A percentile compares a stretch with the other conserved stretches of the same genome.
These are phyloP conservation scores for Thereva nobilitata DNA, from an alignment of 2,888 invertebrate genomes.

Conservation along the genomic window DNA sequence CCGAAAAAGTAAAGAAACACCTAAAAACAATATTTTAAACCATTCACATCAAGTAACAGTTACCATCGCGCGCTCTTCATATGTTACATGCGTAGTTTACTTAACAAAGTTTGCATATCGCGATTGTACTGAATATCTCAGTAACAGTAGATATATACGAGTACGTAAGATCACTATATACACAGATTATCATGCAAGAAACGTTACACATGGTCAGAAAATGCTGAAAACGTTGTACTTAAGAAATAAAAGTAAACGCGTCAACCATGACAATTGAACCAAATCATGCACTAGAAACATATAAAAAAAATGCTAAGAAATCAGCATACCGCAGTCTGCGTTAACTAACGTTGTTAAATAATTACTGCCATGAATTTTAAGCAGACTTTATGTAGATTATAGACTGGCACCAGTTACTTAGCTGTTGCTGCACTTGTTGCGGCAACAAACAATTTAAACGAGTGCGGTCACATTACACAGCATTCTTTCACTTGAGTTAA, in stretches of 20 bases:
- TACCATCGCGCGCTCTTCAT: too few species aligned
- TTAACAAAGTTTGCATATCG: too few species aligned
- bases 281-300: slow-evolving; percentile 24
- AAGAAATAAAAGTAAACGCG: slow-evolving; percentile 16
- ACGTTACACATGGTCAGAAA: slow-evolving; percentile 8
- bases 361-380: slow-evolving; percentile 18
- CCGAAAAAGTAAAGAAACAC: too few species aligned
- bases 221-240: slow-evolving; percentile 5
- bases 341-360: slow-evolving; percentile 6
- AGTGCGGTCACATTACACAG: too few species aligned
- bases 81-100: too few species aligned
- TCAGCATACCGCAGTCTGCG: slow-evolving; percentile 10
- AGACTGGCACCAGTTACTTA: neutral
- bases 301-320: slow-evolving; percentile 6
- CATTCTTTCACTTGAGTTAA: too few species aligned
- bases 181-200: neutral
- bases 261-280: slow-evolving; percentile 23
- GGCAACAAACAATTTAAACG: neutral
- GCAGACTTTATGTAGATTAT: neutral
- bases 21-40: too few species aligned
- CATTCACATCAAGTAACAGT: too few species aligned
- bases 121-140: too few species aligned
- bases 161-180: neutral
- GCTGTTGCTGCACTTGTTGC: neutral
- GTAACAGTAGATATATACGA: neutral